A percentile compares a stretch with the other conserved stretches of the same genome.
phyloP scores from a whole-genome alignment of 1,140 invertebrate species.

The Propsilocerus akamusi region DNA sequence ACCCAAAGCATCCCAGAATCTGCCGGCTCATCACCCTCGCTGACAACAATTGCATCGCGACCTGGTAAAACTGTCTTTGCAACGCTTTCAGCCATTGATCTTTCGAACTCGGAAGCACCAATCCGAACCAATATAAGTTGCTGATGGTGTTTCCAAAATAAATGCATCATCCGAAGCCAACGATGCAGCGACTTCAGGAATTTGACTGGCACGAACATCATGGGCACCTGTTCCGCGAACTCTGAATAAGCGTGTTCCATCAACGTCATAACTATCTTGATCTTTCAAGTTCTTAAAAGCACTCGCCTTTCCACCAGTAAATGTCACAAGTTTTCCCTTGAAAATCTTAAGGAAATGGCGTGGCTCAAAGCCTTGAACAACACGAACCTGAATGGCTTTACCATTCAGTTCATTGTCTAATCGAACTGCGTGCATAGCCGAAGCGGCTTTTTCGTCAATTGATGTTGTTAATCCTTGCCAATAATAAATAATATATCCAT shows the following conservation, averaged over 20 bases:
- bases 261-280: constrained; percentile 39
- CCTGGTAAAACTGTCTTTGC: constrained; percentile 32
- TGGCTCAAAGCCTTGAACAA: constrained; percentile 52
- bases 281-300: constrained; percentile 36
- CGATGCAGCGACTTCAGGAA: constrained; percentile 33
- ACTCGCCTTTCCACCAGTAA: constrained; percentile 38
- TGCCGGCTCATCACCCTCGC: constrained; percentile 50
- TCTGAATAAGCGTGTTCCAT: constrained; percentile 40
- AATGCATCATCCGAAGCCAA: constrained; percentile 55
- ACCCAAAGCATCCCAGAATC: constrained; percentile 56
- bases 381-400: constrained; percentile 39
- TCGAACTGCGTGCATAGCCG: constrained; percentile 39
- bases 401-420: constrained; percentile 36
- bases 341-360: constrained; percentile 61
- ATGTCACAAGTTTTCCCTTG: constrained; percentile 43
- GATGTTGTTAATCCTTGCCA: constrained; percentile 47
- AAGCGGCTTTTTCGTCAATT: constrained; percentile 37
- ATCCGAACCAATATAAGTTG: constrained; percentile 47
- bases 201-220: constrained; percentile 44
- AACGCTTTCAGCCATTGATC: constrained; percentile 35
- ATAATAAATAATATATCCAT: constrained; percentile 44
- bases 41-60: constrained; percentile 28
- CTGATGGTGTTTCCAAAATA: constrained; percentile 35
- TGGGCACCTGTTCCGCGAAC: constrained; percentile 36
- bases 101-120: constrained; percentile 43